These are phyloP conservation scores for Python bivittatus DNA, from an alignment of 2,113 vertebrate genomes.

Conservation along the genomic window DNA sequence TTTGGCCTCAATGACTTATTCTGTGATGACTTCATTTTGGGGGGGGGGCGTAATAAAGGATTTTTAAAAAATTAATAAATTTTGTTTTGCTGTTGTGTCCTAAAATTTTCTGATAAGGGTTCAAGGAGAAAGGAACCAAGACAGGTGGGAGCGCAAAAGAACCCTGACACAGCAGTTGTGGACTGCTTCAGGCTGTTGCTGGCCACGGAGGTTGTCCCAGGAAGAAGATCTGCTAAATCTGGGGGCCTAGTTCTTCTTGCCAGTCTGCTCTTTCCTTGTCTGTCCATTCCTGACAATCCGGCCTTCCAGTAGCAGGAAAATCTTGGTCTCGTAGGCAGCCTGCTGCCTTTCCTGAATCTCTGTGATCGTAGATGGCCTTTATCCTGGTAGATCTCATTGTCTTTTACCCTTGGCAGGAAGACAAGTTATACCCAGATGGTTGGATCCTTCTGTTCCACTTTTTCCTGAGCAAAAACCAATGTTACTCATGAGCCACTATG, in stretches of 20 bases:
- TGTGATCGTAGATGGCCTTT: not conserved
- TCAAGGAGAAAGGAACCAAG: too few relatives aligned
- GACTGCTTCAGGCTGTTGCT: not conserved
- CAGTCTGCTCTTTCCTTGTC: not conserved
- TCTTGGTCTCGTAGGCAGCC: not conserved
- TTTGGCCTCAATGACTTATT: not conserved
- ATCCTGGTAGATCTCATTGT: not conserved
- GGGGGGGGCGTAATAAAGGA: not conserved
- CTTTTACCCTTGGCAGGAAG: not conserved
- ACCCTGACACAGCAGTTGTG: not conserved
- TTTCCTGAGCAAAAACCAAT: conserved; percentile 1
- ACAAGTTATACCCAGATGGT: conserved; percentile 29
- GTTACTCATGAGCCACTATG: not conserved
- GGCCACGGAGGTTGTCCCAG: not conserved
- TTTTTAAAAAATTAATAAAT: not conserved
- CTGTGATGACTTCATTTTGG: not conserved
- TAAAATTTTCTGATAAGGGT: not conserved
- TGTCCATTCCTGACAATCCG: not conserved
- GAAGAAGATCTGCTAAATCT: not conserved
- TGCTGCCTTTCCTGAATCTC: conserved; percentile 2
- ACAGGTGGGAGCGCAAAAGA: not conserved
- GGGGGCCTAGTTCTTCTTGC: not conserved
- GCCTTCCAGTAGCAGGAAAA: not conserved
- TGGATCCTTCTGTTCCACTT: conserved; percentile 12
- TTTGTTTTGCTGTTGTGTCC: not conserved